A percentile compares a stretch with the other conserved stretches of the same genome.
These are phyloP conservation scores for Catalaphyllia jardinei DNA, from an alignment of 64 coral and sea anemone genomes.

Conservation along the genomic window DNA sequence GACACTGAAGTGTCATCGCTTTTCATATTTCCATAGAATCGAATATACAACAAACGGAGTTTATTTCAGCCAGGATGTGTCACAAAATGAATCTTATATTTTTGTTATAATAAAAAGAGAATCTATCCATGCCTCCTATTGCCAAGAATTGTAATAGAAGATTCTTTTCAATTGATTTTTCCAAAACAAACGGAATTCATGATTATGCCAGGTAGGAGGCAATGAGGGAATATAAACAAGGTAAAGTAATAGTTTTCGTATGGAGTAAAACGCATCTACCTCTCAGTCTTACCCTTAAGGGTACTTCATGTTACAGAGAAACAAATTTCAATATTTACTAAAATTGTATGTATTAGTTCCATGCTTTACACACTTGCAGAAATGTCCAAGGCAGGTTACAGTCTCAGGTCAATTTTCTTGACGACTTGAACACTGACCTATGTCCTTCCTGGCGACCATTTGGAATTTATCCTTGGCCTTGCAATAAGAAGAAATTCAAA, in stretches of 20 bases:
- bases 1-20: not conserved
- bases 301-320: not conserved
- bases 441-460: not conserved
- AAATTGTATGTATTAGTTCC: not conserved
- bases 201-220: constrained; percentile 10
- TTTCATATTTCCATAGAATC: constrained; percentile 22
- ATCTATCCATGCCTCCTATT: not conserved
- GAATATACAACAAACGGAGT: not conserved
- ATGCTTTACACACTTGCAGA: not conserved
- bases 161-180: constrained; percentile 32
- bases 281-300: not conserved
- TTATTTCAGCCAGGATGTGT: not conserved
- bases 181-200: constrained; percentile 48
- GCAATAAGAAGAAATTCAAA: not conserved
- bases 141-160: not conserved
- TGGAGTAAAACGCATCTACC: not conserved
- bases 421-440: not conserved
- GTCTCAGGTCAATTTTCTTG: not conserved
- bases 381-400: not conserved
- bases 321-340: not conserved
- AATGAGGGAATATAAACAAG: constrained; percentile 11
- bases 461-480: constrained; percentile 20
- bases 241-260: constrained; percentile 26
- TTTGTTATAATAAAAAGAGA: not conserved
- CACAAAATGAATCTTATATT: not conserved